These are phyloP conservation scores for Cossypha caffra DNA, from an alignment of 2,797 vertebrate species.

Conservation along the genomic window DNA sequence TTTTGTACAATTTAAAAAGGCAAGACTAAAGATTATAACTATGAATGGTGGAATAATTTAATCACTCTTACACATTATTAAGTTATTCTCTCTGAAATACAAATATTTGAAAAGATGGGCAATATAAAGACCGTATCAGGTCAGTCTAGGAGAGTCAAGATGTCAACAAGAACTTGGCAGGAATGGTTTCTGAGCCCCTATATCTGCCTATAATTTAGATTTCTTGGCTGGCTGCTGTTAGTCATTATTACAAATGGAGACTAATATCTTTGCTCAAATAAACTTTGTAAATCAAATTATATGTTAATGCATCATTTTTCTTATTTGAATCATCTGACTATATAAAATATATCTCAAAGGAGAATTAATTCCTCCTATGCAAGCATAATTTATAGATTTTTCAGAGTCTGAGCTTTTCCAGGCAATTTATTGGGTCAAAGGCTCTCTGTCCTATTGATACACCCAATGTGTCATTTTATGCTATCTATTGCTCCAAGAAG, in stretches of 20 bases:
- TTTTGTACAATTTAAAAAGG: background rate
- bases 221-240: background rate
- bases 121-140: background rate
- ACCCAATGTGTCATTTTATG: background rate
- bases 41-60: background rate
- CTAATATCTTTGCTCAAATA: background rate
- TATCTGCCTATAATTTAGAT: background rate
- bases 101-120: background rate
- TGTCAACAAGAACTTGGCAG: background rate
- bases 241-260: background rate
- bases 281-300: background rate
- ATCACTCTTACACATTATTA: background rate
- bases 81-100: background rate
- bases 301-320: background rate
- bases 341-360: background rate
- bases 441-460: background rate
- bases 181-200: background rate
- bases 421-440: background rate
- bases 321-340: background rate
- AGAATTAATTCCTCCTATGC: constrained; percentile 10
- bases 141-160: background rate
- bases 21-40: background rate
- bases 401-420: background rate
- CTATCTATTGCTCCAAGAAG: background rate
- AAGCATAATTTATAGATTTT: constrained; percentile 7